Conservation (phyloP, 2,888 invertebrate species). For the Acanthococcus lagerstroemiae region DNA sequence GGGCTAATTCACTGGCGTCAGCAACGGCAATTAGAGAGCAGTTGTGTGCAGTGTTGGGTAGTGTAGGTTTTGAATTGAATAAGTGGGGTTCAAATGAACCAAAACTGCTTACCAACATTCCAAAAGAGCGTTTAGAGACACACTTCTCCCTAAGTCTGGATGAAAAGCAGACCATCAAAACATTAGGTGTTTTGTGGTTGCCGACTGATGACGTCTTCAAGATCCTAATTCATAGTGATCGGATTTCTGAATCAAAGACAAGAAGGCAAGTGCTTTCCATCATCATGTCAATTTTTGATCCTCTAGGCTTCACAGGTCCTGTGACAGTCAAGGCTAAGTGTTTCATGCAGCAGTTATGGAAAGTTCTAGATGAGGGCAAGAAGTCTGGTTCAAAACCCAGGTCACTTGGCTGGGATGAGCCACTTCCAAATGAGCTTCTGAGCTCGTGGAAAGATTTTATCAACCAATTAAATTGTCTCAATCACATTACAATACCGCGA, state of each 20-base stretch:
- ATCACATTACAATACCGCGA: neutral
- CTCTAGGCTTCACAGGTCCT: neutral
- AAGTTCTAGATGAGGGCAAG: neutral
- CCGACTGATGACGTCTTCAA: conserved; percentile 31
- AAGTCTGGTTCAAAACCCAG: neutral
- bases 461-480: neutral
- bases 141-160: neutral
- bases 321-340: neutral
- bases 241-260: neutral
- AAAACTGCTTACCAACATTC: neutral
- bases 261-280: neutral
- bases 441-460: neutral
- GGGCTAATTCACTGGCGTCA: neutral
- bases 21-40: conserved; percentile 33
- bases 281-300: neutral
- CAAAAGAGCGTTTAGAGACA: neutral
- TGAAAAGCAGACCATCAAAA: conserved; percentile 20
- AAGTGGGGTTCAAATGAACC: neutral
- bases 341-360: neutral
- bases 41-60: neutral
- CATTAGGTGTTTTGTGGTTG: conserved; percentile 34
- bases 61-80: neutral
- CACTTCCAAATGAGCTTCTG: neutral
- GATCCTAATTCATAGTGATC: conserved; percentile 9
- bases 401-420: neutral